A percentile compares a stretch with the other conserved stretches of the same genome.
Evolutionary conservation across 1,140 invertebrate species (phyloP).

Genomic region (Nixonia krombeini): DNA sequence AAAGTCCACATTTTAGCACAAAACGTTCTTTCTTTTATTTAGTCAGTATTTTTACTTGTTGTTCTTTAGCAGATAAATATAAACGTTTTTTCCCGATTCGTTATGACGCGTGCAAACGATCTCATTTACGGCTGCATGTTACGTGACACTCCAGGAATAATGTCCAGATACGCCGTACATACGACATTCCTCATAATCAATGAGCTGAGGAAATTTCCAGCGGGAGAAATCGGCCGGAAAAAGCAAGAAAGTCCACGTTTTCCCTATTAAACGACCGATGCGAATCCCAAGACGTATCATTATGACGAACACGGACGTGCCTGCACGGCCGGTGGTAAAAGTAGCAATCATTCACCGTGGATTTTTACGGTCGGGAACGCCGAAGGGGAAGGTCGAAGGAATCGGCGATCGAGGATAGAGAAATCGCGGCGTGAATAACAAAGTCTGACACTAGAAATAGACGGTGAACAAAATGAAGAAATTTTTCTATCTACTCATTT

Average conservation of each 20-base stretch:
- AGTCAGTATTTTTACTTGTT: too few relatives aligned
- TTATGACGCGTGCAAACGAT: too few relatives aligned
- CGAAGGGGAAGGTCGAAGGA: conserved; percentile 30
- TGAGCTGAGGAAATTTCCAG: conserved; percentile 15
- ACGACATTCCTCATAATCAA: conserved; percentile 15
- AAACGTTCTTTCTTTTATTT: too few relatives aligned
- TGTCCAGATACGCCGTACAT: too few relatives aligned
- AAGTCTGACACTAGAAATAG: too few relatives aligned
- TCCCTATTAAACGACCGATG: conserved; percentile 42
- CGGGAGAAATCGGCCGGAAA: conserved; percentile 44
- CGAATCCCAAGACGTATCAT: conserved; percentile 42
- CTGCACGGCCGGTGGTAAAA: conserved; percentile 39
- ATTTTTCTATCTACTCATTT: too few relatives aligned
- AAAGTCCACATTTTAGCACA: too few relatives aligned
- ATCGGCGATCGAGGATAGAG: conserved; percentile 45
- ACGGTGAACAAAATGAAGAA: too few relatives aligned
- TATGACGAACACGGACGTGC: conserved; percentile 38
- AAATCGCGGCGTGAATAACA: conserved; percentile 36
- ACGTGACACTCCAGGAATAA: too few relatives aligned
- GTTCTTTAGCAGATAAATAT: too few relatives aligned
- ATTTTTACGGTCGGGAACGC: conserved; percentile 27
- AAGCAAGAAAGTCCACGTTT: conserved; percentile 43
- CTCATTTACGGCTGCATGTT: too few relatives aligned
- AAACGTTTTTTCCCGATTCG: too few relatives aligned
- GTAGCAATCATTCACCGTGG: conserved; percentile 36